A percentile compares a stretch with the other conserved stretches of the same genome.
Evolutionary conservation across 2,888 invertebrate species (phyloP).

Genomic region (Phoenoteleia sp.): DNA sequence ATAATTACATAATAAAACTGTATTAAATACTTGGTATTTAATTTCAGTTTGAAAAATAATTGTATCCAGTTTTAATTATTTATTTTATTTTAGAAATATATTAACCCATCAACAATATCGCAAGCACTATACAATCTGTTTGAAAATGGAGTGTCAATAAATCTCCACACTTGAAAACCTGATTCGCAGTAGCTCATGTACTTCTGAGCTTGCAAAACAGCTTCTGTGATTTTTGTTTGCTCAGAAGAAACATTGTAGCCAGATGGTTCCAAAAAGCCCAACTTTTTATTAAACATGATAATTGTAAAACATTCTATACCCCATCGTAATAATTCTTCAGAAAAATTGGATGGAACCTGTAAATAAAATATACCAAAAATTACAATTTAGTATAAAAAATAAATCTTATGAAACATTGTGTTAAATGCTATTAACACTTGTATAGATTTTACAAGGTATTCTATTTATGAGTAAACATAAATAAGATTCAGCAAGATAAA

Average conservation of each 20-base stretch:
- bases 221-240: conserved; percentile 88
- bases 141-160: conserved; percentile 89
- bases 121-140: conserved; percentile 88
- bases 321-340: conserved; percentile 87
- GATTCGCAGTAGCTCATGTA: conserved; percentile 89
- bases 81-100: too few relatives aligned
- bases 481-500: too few relatives aligned
- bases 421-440: too few relatives aligned
- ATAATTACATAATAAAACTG: too few relatives aligned
- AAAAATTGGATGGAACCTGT: conserved; percentile 85
- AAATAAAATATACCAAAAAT: not conserved
- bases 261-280: conserved; percentile 89
- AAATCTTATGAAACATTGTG: too few relatives aligned
- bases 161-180: conserved; percentile 90
- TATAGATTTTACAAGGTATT: too few relatives aligned
- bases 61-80: too few relatives aligned
- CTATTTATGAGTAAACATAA: too few relatives aligned
- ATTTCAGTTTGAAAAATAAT: too few relatives aligned
- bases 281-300: conserved; percentile 88
- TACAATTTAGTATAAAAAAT: too few relatives aligned
- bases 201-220: conserved; percentile 88
- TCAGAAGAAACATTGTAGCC: conserved; percentile 88
- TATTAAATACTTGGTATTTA: too few relatives aligned
- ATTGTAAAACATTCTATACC: conserved; percentile 87
- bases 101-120: conserved; percentile 89